Conservation (phyloP, 2,797 vertebrate genomes). For the Nasua narica region DNA sequence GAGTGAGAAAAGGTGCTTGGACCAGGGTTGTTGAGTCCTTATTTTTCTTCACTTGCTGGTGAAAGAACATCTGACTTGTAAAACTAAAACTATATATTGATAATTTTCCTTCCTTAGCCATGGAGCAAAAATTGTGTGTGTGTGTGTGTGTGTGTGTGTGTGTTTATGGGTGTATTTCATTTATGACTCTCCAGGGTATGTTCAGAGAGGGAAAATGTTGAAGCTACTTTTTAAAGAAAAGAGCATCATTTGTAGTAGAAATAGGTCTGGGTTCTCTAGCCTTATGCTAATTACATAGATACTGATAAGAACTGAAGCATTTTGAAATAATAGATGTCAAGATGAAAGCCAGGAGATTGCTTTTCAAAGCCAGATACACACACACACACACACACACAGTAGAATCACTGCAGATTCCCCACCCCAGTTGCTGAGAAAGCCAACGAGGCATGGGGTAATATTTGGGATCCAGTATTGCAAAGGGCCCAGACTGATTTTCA, state of each 20-base stretch:
- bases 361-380: constrained; percentile 40
- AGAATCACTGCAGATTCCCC: background rate
- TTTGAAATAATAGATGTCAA: constrained; percentile 56
- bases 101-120: background rate
- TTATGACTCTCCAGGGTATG: background rate
- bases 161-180: background rate
- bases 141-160: background rate
- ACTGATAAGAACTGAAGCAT: background rate
- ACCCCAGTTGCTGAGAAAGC: background rate
- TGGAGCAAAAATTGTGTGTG: background rate
- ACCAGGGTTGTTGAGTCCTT: background rate
- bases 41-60: constrained; percentile 6
- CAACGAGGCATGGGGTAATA: background rate
- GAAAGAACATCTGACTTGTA: background rate
- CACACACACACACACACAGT: background rate
- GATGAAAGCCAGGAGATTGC: constrained; percentile 52
- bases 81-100: background rate
- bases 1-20: background rate
- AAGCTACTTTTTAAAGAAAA: constrained; percentile 24
- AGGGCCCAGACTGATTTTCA: constrained; percentile 25
- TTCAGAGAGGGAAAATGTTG: constrained; percentile 1
- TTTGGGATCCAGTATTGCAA: background rate
- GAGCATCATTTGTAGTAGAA: background rate
- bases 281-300: constrained; percentile 18
- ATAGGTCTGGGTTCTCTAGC: background rate